Evolutionary conservation across 2,888 invertebrate genomes (phyloP).

Genomic region (Drymonia ruficornis): DNA sequence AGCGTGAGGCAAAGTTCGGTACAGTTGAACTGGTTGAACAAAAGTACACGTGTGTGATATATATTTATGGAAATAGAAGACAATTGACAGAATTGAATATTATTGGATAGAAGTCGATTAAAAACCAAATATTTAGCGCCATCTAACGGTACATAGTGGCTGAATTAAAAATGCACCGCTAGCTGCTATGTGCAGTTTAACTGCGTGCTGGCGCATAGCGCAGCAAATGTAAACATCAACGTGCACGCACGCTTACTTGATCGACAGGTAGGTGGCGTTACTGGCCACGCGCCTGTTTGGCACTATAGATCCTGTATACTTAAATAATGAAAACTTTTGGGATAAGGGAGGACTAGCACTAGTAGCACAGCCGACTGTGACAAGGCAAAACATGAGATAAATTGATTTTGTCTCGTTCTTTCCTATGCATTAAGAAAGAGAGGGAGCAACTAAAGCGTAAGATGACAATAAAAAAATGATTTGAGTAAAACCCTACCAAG

Average conservation of each 20-base stretch:
- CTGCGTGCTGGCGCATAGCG: constrained; percentile 14
- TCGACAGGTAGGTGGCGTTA: constrained; percentile 52
- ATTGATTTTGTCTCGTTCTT: no score
- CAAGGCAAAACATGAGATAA: no score
- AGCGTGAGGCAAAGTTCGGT: no score
- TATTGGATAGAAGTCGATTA: not conserved
- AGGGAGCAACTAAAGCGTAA: no score
- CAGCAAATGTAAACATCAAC: constrained; percentile 27
- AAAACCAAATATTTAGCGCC: constrained; percentile 31
- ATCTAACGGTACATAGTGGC: constrained; percentile 42
- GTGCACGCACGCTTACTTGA: constrained; percentile 19
- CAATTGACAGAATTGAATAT: not conserved
- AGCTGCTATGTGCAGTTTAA: constrained; percentile 6
- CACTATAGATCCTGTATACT: not conserved
- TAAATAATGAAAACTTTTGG: not conserved
- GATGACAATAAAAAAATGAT: no score
- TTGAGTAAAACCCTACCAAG: no score
- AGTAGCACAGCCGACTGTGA: no score
- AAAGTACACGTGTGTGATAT: no score
- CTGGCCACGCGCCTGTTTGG: not conserved
- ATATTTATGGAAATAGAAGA: no score
- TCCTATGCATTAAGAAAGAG: no score
- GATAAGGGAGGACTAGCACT: no score
- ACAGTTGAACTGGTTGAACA: no score
- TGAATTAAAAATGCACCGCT: constrained; percentile 21